A percentile compares a stretch with the other conserved stretches of the same genome.
phyloP scores from a whole-genome alignment of 37 sponge, comb jelly and placozoan species.

The Cladorhizidae sp. region DNA sequence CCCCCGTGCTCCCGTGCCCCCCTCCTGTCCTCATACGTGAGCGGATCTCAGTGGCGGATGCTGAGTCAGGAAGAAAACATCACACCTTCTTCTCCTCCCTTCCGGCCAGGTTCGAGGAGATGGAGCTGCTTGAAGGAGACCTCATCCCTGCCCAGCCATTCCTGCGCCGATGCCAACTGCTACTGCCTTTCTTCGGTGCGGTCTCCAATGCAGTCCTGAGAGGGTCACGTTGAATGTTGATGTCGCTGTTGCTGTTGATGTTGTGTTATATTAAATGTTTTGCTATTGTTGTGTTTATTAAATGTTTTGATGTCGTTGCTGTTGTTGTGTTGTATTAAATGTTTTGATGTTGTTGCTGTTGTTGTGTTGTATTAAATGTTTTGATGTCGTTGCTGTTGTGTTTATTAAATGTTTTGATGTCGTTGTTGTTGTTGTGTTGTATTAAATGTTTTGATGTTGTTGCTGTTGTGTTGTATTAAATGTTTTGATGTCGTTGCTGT shows the following conservation, averaged over 20 bases:
- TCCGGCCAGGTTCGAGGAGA: constrained; percentile 57
- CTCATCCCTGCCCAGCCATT: constrained; percentile 65
- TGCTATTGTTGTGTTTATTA: neutral
- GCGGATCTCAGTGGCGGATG: neutral
- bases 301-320: neutral
- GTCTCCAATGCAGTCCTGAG: no score
- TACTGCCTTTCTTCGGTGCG: constrained; percentile 82
- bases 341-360: neutral
- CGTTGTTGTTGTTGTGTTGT: neutral
- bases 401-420: no score
- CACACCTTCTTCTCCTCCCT: constrained; percentile 66
- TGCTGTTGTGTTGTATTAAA: no score
- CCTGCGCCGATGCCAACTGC: constrained; percentile 46
- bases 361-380: no score
- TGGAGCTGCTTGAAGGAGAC: constrained; percentile 33
- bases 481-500: no score
- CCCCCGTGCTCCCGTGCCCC: constrained; percentile 7
- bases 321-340: neutral
- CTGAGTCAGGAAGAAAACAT: neutral
- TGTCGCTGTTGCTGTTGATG: neutral
- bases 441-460: no score
- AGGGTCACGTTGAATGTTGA: neutral
- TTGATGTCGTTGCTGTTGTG: no score
- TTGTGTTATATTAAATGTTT: no score
- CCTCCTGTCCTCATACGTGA: neutral